Evolutionary conservation across 2,113 vertebrate genomes (phyloP).

Genomic region (Cyanoderma ruficeps): DNA sequence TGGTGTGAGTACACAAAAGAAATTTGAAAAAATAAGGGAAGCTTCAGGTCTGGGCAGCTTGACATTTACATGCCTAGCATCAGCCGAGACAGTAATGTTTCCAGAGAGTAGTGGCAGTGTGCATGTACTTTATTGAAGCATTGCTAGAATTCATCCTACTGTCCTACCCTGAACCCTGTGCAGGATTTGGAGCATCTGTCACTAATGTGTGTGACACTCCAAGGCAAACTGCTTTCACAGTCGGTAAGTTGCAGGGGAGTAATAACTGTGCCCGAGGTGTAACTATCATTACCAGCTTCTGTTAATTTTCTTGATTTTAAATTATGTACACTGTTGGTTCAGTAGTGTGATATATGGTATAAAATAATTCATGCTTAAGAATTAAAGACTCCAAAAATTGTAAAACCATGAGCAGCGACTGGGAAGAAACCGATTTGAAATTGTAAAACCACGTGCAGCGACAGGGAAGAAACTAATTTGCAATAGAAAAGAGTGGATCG

Average conservation of each 20-base stretch:
- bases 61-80: not conserved
- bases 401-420: too few relatives aligned
- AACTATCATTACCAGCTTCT: not conserved
- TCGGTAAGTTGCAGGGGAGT: not conserved
- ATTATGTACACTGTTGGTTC: not conserved
- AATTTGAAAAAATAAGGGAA: not conserved
- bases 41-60: not conserved
- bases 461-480: too few relatives aligned
- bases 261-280: not conserved
- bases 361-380: too few relatives aligned
- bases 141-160: not conserved
- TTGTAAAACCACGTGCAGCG: too few relatives aligned
- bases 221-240: not conserved
- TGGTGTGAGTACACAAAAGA: not conserved
- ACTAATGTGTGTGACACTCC: not conserved
- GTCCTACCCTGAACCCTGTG: not conserved
- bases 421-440: too few relatives aligned
- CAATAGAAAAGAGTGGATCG: too few relatives aligned
- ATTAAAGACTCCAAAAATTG: too few relatives aligned
- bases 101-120: not conserved
- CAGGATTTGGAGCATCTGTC: not conserved
- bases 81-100: not conserved
- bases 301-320: not conserved
- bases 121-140: not conserved
- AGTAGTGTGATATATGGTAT: not conserved